Conservation (phyloP, 2,888 invertebrate species). For the Hymenopus coronatus region DNA sequence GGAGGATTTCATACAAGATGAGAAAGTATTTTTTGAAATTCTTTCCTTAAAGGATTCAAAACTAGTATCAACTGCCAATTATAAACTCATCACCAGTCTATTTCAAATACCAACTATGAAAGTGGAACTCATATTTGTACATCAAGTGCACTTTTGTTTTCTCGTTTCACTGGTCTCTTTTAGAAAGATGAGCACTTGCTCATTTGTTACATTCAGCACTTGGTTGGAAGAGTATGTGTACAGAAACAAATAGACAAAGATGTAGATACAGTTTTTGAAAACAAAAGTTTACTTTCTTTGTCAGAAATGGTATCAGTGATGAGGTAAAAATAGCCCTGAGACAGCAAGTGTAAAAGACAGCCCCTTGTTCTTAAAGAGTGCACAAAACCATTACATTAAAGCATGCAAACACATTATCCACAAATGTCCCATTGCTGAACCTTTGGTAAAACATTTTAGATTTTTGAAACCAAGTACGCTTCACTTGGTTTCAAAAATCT, state of each 20-base stretch:
- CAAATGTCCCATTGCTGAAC: neutral
- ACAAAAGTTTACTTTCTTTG: neutral
- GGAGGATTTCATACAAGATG: neutral
- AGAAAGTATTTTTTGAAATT: constrained; percentile 1
- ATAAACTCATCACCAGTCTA: neutral
- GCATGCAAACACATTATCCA: neutral
- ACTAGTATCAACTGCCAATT: neutral
- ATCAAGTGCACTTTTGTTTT: neutral
- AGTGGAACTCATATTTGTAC: neutral
- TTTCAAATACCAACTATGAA: neutral
- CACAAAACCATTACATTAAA: neutral
- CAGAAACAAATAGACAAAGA: neutral
- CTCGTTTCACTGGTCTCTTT: neutral
- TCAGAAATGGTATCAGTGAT: neutral
- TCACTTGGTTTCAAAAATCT: no score
- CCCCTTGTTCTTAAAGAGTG: neutral
- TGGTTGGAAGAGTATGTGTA: constrained; percentile 1
- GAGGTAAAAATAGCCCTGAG: neutral
- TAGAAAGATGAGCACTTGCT: neutral
- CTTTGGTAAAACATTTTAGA: neutral
- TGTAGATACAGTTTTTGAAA: neutral
- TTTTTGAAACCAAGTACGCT: neutral
- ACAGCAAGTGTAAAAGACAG: neutral
- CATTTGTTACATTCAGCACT: neutral
- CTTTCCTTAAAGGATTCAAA: neutral